Conservation (phyloP, 2,797 vertebrate species). For the Tolypeutes matacus region DNA sequence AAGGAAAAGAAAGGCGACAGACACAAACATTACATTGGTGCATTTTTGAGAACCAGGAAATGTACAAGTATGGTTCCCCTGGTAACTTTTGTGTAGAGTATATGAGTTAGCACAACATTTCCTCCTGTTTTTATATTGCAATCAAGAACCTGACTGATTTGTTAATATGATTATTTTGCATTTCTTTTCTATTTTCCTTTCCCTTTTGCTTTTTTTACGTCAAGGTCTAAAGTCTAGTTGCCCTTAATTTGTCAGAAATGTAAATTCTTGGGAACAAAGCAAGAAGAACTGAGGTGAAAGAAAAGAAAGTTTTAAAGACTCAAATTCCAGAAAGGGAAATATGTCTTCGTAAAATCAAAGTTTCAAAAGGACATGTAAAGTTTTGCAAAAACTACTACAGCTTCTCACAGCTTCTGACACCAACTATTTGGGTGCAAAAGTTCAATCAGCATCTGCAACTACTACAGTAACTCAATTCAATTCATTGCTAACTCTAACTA, state of each 20-base stretch:
- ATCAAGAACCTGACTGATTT: constrained; percentile 57
- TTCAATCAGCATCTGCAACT: too few species aligned
- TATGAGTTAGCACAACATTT: not conserved
- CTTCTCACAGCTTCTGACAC: too few species aligned
- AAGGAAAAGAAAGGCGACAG: constrained; percentile 57
- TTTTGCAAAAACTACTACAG: too few species aligned
- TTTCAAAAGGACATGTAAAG: constrained; percentile 7
- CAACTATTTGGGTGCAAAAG: too few species aligned
- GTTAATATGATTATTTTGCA: constrained; percentile 65
- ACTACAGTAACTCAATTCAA: too few species aligned
- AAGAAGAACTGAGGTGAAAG: constrained; percentile 10
- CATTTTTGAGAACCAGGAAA: constrained; percentile 56
- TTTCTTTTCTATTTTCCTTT: constrained; percentile 34
- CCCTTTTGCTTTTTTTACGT: constrained; percentile 20
- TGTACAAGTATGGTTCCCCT: constrained; percentile 23
- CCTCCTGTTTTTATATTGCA: constrained; percentile 51
- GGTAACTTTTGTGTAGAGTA: constrained; percentile 33
- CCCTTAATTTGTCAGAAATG: constrained; percentile 62
- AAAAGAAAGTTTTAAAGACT: constrained; percentile 54
- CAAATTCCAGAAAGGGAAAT: constrained; percentile 41
- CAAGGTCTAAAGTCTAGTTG: constrained; percentile 28
- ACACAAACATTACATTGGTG: not conserved
- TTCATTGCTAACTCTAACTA: too few species aligned
- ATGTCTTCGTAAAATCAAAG: constrained; percentile 26
- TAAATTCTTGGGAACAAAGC: constrained; percentile 58